phyloP scores from a whole-genome alignment of 2,797 vertebrate species.

The Darevskia mixta region DNA sequence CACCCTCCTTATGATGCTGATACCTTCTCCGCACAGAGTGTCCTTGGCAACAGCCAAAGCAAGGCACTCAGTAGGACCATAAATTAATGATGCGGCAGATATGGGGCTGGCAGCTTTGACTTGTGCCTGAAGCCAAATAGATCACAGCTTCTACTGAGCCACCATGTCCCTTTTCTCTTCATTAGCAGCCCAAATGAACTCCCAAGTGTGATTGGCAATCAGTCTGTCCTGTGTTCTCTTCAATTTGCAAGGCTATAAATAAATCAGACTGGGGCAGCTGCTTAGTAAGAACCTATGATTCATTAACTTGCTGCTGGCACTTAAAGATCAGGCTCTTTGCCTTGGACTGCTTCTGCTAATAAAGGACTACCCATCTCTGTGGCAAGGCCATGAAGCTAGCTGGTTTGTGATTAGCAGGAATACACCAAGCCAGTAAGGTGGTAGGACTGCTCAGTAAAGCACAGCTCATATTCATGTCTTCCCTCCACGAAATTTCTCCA shows the following conservation, averaged over 20 bases:
- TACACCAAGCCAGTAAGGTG: not conserved
- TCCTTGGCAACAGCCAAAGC: constrained; percentile 15
- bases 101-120: not conserved
- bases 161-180: not conserved
- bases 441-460: not conserved
- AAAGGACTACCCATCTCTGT: not conserved
- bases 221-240: constrained; percentile 9
- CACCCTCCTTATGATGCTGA: not conserved
- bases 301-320: constrained; percentile 43
- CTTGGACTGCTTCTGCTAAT: constrained; percentile 7
- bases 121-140: constrained; percentile 8
- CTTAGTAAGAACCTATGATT: constrained; percentile 52
- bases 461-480: not conserved
- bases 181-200: constrained; percentile 14
- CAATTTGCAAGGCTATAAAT: constrained; percentile 66
- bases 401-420: not conserved
- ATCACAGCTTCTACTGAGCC: not conserved
- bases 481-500: not conserved
- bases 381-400: fast-evolving
- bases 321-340: constrained; percentile 56
- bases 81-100: constrained; percentile 21
- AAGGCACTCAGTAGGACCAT: not conserved
- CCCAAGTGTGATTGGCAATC: constrained; percentile 16
- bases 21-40: not conserved
- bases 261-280: not conserved